Percentiles rank a stretch among this genome's conserved stretches.
These are phyloP conservation scores for Leptopilina clavipes DNA, from an alignment of 1,140 invertebrate genomes.

Conservation along the genomic window DNA sequence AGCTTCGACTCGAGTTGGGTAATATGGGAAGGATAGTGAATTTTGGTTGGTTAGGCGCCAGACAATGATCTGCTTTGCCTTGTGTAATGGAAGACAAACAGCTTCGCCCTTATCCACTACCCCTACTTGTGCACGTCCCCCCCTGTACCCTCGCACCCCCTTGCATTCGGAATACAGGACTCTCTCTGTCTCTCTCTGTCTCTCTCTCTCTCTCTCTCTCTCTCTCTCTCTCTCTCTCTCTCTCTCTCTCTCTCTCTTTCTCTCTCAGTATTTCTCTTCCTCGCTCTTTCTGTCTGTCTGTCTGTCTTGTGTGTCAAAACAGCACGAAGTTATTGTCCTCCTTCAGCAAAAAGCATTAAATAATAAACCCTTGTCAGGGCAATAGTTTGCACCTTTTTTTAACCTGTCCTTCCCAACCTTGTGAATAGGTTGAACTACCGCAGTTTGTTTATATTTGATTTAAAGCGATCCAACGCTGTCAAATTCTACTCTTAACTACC, in stretches of 20 bases:
- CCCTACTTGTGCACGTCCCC: constrained; percentile 33
- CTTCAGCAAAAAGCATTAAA: neutral
- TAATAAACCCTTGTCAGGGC: neutral
- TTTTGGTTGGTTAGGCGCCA: constrained; percentile 67
- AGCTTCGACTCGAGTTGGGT: constrained; percentile 56
- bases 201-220: no score
- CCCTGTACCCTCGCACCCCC: neutral
- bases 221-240: neutral
- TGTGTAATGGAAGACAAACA: constrained; percentile 70
- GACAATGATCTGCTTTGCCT: constrained; percentile 69
- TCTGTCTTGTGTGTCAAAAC: neutral
- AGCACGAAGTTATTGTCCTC: neutral
- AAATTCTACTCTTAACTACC: no score
- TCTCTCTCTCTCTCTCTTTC: neutral
- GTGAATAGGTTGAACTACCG: no score
- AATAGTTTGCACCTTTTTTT: no score
- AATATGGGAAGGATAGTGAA: constrained; percentile 62
- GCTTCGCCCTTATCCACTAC: constrained; percentile 59
- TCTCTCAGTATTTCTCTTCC: no score
- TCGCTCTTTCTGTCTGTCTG: no score
- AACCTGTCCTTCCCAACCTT: no score
- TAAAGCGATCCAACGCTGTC: no score
- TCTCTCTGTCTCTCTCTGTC: neutral
- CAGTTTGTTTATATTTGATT: no score
- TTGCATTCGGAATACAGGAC: no score